Conservation (phyloP, 2,888 invertebrate genomes). For the Cylindroiulus punctatus region DNA sequence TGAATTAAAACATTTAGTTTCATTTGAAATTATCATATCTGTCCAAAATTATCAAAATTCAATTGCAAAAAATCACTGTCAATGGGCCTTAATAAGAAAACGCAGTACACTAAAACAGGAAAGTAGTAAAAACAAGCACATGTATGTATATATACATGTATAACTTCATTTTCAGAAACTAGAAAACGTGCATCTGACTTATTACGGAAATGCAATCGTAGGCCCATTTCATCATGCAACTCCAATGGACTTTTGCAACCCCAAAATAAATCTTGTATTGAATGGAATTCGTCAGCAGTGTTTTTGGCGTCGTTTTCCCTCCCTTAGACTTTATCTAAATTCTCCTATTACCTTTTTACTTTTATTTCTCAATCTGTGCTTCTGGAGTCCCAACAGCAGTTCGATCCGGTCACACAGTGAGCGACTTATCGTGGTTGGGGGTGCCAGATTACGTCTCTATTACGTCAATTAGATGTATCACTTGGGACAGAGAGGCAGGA, state of each 20-base stretch:
- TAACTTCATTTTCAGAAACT: too few species aligned
- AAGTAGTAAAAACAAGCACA: too few species aligned
- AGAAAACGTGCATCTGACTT: too few species aligned
- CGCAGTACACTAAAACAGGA: too few species aligned
- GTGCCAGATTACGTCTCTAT: conserved; percentile 50
- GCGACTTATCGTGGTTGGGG: conserved; percentile 36
- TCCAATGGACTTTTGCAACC: not conserved
- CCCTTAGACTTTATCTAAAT: conserved; percentile 25
- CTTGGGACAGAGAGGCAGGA: conserved; percentile 47
- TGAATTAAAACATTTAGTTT: too few species aligned
- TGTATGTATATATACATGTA: too few species aligned
- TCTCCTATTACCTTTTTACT: conserved; percentile 32
- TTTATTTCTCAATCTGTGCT: conserved; percentile 35
- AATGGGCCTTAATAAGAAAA: too few species aligned
- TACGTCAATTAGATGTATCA: conserved; percentile 53
- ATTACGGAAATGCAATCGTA: too few species aligned
- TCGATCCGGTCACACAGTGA: conserved; percentile 30
- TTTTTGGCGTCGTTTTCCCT: not conserved
- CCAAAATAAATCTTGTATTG: not conserved
- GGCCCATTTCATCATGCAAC: too few species aligned
- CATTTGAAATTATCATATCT: too few species aligned
- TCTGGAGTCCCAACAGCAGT: not conserved
- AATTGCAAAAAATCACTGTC: too few species aligned
- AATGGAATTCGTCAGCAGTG: not conserved
- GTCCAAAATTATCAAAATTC: too few species aligned